phyloP scores from a whole-genome alignment of 2,113 vertebrate genomes.

The Tapirus terrestris region DNA sequence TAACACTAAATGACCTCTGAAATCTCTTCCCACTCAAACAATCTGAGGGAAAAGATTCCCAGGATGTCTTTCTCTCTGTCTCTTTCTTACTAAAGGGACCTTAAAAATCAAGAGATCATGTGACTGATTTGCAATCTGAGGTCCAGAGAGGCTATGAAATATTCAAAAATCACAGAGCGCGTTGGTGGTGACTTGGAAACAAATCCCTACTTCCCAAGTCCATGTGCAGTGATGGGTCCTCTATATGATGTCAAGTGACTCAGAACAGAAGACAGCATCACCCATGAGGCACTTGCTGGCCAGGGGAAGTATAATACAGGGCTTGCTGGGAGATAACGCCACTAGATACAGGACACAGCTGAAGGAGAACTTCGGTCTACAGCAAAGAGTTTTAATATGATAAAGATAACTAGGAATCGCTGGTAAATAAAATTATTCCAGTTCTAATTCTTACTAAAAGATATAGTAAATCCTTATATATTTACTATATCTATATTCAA shows the following conservation, averaged over 20 bases:
- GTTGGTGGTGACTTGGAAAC: neutral
- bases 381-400: neutral
- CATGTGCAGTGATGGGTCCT: neutral
- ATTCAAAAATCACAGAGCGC: constrained; percentile 8
- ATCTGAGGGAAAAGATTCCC: constrained; percentile 1
- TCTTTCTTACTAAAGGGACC: neutral
- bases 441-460: constrained; percentile 35
- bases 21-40: neutral
- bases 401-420: neutral
- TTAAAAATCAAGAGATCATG: neutral
- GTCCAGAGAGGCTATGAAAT: neutral
- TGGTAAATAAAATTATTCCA: neutral
- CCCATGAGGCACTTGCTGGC: neutral
- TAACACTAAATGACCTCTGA: constrained; percentile 31
- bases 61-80: neutral
- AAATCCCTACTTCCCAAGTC: neutral
- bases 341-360: neutral
- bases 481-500: too few species aligned
- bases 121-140: neutral
- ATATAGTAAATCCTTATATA: neutral
- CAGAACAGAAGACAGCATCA: neutral
- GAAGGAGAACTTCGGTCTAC: neutral
- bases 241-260: neutral
- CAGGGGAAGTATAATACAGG: neutral
- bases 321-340: neutral